Base-by-base conservation (phyloP, 1,140 invertebrate species). In the Caenorhabditis inopinata region DNA sequence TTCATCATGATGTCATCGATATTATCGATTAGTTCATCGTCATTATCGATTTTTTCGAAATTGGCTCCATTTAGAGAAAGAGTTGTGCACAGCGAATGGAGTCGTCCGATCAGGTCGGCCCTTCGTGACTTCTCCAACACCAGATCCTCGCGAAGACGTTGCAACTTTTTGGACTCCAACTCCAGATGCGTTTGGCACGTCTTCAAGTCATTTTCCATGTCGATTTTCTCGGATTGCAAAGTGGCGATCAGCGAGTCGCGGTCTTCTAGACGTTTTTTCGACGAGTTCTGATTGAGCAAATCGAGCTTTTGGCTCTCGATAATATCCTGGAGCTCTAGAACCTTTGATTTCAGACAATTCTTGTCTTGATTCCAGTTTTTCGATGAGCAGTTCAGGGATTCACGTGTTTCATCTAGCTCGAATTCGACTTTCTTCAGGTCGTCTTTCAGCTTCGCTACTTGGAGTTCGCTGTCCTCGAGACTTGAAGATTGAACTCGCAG, bases 1-100 rank as follows among this genome's bases (percentile, higher is more conserved):
- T 49, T 58, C 79, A 83, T 82, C 29, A 83, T 83, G 21, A 83
- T 53, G 23, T 82, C 79, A 74, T 83, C 82, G 49, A 83, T 83
- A 29, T 32, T 77, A 47, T 82, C 79, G 32, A 83, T 78, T 46
- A 83, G 42, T 42, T 82, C 47, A 48, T 77, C 29, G 23, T 45
- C 51, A 77, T 42, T 42, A 42, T 81, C 53, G 0, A 45, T 51
- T 23, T 32, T 62, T 21, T 77, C 75, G 29, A 81, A 80, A 1
- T 73, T 53, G 21, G 77, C 80, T 49, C 80, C 80, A 73, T 81
- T 81, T 9, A 77, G 53, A 23, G 12, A 18, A 16, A 83, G 42
- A 3, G 83, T 83, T 2, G 76, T 75, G 62, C 83, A 83, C 5
- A 83, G 23, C 1, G 47, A 46, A 16, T 81, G 35, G 6, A 83